Evolutionary conservation across 2,888 invertebrate genomes (phyloP), one percentile per base, ranked within the genome.

Genomic region (Lymantria dispar): DNA sequence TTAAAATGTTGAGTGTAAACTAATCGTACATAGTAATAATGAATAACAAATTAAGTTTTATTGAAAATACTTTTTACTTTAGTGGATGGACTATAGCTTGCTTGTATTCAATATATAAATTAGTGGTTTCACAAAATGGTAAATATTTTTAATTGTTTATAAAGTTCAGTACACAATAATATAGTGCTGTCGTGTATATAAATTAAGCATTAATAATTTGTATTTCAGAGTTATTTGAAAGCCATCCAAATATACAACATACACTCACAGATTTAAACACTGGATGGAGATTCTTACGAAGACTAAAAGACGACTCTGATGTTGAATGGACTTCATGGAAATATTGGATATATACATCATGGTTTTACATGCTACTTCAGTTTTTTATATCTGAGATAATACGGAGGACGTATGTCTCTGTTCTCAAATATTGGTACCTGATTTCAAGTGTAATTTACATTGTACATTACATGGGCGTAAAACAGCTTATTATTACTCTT

Each of bases 251-350:
- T 49, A 48, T 75, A 48, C 52, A 72, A 45, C 52, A 74, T 48
- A 58, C 70, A 38, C 60, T 87, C 37, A 71, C 66, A 56, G 94
- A 94, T 73, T 93, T 94, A 64, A 78, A 77, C 58, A 79, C 86
- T 47, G 94, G 94, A 33, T 94, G 94, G 94, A 65, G 70, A 9
- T 80, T 93, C 64, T 62, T 94, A 44, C 78, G 84, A 30, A 86
- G 92, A 64, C 91, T 90, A 56, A 93, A 92, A 83, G 96, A 96
- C 84, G 80, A 86, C 22, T 92, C 95, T 14, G 96, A 96, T 82
- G 86, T 92, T 71, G 96, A 96, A 86, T 96, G 96, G 96, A 92
- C 83, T 69, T 88, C 92, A 50, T 94, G 94, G 92, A 92, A 92
- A 67, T 92, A 85, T 58, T 90, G 93, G 49, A 75, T 94, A 47